Base-by-base conservation (phyloP, 1,140 invertebrate species). In the Piezodorus guildinii region DNA sequence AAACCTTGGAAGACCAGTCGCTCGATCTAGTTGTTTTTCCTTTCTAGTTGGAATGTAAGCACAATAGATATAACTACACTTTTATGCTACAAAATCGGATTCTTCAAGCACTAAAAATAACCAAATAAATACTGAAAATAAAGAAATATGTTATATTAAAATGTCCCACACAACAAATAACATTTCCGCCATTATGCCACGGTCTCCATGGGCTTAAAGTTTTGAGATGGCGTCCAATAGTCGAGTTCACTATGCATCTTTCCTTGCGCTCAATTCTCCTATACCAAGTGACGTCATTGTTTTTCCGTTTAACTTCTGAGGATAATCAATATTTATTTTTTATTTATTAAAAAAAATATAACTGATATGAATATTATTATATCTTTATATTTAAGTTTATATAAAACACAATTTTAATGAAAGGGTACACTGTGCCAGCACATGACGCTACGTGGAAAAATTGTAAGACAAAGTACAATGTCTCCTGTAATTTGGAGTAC, bases 131-230 rank as follows among this genome's bases (percentile, higher is more conserved):
- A 6, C 25, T 12, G 3, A 58, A 58, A 58, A 58, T n/a, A 25
- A 21, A 58, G 15, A 27, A 27, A 23, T 23, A 27, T 23, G 54
- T 58, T 58, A 58, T 25, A 58, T 25, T 58, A 58, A 27, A 23
- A 58, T 58, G 54, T 44, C 62, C 27, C 52, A 39, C 16, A 63
- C 62, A 63, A 63, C 62, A 54, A 52, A 63, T 63, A 63, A 63
- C 62, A 63, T 54, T 17, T 63, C 62, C 62, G 62, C 62, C 62
- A 63, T 63, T 56, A 56, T 63, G 62, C 52, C 54, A 58, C 23
- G 54, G 54, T 25, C 54, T 34, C n/a, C 16, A 58, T 49, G 21
- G 46, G 54, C 19, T 34, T n/a, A 23, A 58, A 34, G 4, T 58
- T 58, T 34, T 56, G 23, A 27, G 62, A 63, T 63, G 62, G 62